phyloP scores from a whole-genome alignment of 2,888 invertebrate species.

The Tillus elongatus region DNA sequence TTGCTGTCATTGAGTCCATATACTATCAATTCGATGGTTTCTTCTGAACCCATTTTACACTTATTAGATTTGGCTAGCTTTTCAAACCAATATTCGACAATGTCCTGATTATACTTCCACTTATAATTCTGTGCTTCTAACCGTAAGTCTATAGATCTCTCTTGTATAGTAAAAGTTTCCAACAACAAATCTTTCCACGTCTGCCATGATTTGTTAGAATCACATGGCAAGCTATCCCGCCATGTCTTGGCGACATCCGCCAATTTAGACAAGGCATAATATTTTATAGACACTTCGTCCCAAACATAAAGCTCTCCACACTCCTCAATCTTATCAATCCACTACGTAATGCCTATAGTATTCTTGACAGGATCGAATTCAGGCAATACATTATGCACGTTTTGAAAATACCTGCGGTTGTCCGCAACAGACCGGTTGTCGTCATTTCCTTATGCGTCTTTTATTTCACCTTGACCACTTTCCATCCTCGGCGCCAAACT shows the following conservation, averaged over 20 bases:
- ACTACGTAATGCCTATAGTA: too few species aligned
- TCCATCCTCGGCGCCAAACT: too few species aligned
- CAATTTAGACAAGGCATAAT: constrained; percentile 19
- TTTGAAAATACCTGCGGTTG: too few species aligned
- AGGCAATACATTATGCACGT: too few species aligned
- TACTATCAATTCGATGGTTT: constrained; percentile 20
- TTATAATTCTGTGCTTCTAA: constrained; percentile 19
- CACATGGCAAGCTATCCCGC: constrained; percentile 19
- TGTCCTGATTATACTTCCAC: constrained; percentile 14
- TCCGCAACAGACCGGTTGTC: too few species aligned
- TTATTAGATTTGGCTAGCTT: constrained; percentile 20
- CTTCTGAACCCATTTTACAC: constrained; percentile 19
- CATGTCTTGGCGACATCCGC: constrained; percentile 20
- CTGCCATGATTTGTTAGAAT: too few species aligned
- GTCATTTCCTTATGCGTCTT: too few species aligned
- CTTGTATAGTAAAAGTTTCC: constrained; percentile 5
- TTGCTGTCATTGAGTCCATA: constrained; percentile 13
- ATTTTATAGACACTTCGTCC: constrained; percentile 18
- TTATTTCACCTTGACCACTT: too few species aligned
- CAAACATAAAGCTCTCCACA: constrained; percentile 19
- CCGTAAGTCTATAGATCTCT: constrained; percentile 8
- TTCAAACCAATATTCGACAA: constrained; percentile 19
- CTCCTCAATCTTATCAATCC: too few species aligned
- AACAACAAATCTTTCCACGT: too few species aligned
- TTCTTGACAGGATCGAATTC: constrained; percentile 13